Percentiles rank a stretch among this genome's conserved stretches.
Conservation (phyloP, 2,888 invertebrate species). For the Lordiphosa andalusiaca region DNA sequence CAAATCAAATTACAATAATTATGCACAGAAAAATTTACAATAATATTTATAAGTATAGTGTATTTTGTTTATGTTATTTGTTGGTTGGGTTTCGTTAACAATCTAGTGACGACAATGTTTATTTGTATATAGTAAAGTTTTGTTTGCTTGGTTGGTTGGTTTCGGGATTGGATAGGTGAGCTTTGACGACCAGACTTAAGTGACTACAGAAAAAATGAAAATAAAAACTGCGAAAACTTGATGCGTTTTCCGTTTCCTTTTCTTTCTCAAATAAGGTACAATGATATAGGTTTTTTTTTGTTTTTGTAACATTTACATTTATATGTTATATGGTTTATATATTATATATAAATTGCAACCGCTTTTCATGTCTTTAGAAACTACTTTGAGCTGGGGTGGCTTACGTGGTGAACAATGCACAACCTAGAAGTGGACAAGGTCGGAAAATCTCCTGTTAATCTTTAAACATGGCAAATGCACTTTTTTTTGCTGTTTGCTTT, state of each 20-base stretch:
- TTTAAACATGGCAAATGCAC: slow-evolving; percentile 17
- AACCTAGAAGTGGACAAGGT: slow-evolving; percentile 7
- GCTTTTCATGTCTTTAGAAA: slow-evolving; percentile 13
- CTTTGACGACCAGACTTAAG: slow-evolving; percentile 63
- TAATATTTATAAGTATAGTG: slow-evolving; percentile 14
- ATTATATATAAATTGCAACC: slow-evolving; percentile 21
- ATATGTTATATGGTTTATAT: slow-evolving; percentile 13
- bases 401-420: background rate
- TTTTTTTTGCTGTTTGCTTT: slow-evolving; percentile 11
- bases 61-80: slow-evolving; percentile 23
- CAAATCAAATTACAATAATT: slow-evolving; percentile 52
- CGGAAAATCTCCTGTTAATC: background rate
- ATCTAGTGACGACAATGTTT: too few relatives aligned
- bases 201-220: slow-evolving; percentile 56
- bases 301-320: slow-evolving; percentile 21
- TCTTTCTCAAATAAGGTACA: slow-evolving; percentile 71
- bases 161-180: slow-evolving; percentile 38
- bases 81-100: slow-evolving; percentile 49
- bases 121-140: too few relatives aligned
- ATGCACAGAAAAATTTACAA: slow-evolving; percentile 34
- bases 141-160: slow-evolving; percentile 40
- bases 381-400: slow-evolving; percentile 25
- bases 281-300: slow-evolving; percentile 48
- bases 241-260: background rate
- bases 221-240: background rate